Evolutionary conservation across 2,113 vertebrate genomes (phyloP).

Genomic region (Halichoeres trimaculatus): DNA sequence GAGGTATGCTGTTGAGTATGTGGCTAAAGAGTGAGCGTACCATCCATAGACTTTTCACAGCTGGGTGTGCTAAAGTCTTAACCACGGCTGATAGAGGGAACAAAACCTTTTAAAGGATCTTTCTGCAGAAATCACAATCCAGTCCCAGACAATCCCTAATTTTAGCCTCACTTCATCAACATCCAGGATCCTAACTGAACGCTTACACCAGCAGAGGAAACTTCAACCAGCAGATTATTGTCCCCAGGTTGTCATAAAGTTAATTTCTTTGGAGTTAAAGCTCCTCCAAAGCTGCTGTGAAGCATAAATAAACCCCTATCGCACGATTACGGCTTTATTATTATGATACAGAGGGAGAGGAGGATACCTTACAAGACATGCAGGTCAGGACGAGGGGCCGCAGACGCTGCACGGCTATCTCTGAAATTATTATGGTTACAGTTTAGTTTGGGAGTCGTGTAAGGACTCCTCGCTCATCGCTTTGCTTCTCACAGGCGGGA

Average conservation of each 20-base stretch:
- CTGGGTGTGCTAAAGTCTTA: background rate
- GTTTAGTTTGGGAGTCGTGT: background rate
- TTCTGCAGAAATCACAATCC: background rate
- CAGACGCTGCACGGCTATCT: background rate
- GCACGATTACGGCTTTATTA: slow-evolving; percentile 26
- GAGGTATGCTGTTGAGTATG: slow-evolving; percentile 63
- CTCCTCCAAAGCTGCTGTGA: slow-evolving; percentile 25
- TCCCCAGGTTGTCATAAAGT: slow-evolving; percentile 33
- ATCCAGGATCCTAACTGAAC: background rate
- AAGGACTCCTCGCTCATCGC: too few relatives aligned
- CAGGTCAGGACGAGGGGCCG: slow-evolving; percentile 3
- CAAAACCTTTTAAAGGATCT: background rate
- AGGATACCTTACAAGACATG: background rate
- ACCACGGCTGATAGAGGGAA: background rate
- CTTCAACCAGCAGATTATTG: background rate
- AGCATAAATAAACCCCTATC: slow-evolving; percentile 34
- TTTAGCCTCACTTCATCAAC: background rate
- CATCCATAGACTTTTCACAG: slow-evolving; percentile 56
- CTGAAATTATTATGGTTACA: background rate
- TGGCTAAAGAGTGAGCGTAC: slow-evolving; percentile 61
- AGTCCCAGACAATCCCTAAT: background rate
- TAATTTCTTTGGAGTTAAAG: slow-evolving; percentile 57
- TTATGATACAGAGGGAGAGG: slow-evolving; percentile 59
- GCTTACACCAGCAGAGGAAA: background rate
- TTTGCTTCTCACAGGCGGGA: background rate